Evolutionary conservation across 2,113 vertebrate species (phyloP).

Genomic region (Capreolus pygargus): DNA sequence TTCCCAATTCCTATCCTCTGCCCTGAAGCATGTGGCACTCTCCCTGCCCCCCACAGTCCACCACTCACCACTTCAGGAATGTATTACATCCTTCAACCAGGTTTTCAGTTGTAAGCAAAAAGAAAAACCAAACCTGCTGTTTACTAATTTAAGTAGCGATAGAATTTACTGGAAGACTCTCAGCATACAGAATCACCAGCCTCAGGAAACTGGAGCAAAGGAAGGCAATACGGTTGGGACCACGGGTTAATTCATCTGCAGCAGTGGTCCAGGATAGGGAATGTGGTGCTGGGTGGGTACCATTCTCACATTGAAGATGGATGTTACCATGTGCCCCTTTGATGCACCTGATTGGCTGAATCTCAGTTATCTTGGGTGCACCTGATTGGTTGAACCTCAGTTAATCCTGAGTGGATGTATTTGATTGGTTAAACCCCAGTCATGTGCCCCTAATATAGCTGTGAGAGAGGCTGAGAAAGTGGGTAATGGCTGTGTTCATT

Average conservation of each 20-base stretch:
- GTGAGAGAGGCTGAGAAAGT: not conserved
- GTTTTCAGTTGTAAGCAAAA: not conserved
- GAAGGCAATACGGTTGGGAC: not conserved
- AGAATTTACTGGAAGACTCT: not conserved
- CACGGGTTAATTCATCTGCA: not conserved
- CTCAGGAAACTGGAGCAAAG: not conserved
- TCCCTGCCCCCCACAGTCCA: not conserved
- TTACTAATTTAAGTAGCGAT: not conserved
- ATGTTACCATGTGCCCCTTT: not conserved
- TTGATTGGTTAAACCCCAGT: not conserved
- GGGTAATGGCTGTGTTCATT: not conserved
- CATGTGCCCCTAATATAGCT: not conserved
- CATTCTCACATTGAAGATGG: not conserved
- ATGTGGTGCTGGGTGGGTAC: too few relatives aligned
- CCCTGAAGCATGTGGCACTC: not conserved
- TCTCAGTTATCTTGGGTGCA: not conserved
- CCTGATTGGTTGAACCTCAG: not conserved
- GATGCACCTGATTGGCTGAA: not conserved
- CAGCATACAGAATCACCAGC: not conserved
- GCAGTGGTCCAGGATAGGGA: not conserved
- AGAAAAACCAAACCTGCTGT: not conserved
- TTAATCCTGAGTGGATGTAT: not conserved
- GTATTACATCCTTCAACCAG: not conserved
- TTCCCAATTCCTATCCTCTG: not conserved
- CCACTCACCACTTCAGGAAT: not conserved